Base-by-base conservation (phyloP, 2,113 vertebrate genomes). In the Rafetus swinhoei region DNA sequence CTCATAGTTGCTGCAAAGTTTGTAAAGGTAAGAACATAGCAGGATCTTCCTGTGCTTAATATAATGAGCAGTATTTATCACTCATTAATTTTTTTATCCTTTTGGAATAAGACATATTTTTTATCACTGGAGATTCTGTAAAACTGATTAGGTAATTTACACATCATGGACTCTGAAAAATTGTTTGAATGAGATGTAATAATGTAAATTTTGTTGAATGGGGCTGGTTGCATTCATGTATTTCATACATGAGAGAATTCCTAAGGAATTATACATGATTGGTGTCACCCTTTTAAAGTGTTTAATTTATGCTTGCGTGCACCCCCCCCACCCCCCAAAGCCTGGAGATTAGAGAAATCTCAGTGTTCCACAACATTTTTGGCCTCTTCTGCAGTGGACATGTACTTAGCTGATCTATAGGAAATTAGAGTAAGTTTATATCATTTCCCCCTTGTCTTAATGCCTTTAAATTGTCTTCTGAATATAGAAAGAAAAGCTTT, bases 1-100 rank as follows among this genome's bases (percentile, higher is more conserved):
- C 97, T 92, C 98, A 99, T 97, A 99, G 99, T 95, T 99, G 99
- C 98, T 99, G 99, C 97, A 99, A 98, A 98, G 98, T 99, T 90
- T 99, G 99, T 98, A 99, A 98, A 99, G 99, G 99, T 99, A 98
- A 93, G 93, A 50, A 29, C 92, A 91, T 39, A 88, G 32, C 52
- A 24, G 69, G 32, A 16, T 74, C 10, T 84, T 13, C 53, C 56
- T 45, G 39, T 79, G 2, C 4, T 93, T 25, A n/a, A 21, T 87
- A 50, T 72, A 65, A n/a, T 83, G 82, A 87, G 35, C 39, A 18
- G n/a, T 90, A 93, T 35, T 81, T 79, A 82, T 1, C 15, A 19
- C 7, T 90, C 53, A 19, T 16, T 16, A 29, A 7, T 9, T 45
- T 72, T 45, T 59, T 82, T 90, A 12, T 74, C 18, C 9, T 10